phyloP scores from a whole-genome alignment of 2,797 vertebrate species.

The Pelobates cultripes region DNA sequence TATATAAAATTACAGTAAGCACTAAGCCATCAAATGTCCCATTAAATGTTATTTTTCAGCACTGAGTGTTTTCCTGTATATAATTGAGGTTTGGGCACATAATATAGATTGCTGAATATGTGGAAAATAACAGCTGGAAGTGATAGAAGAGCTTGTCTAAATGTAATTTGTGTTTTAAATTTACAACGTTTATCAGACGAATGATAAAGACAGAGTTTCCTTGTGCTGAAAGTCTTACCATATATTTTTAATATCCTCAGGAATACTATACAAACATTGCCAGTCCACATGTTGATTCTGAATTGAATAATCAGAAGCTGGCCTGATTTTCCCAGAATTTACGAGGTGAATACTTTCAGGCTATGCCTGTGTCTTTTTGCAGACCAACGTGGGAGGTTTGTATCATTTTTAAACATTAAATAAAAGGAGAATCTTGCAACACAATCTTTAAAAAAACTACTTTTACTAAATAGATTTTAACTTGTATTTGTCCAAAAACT shows the following conservation, averaged over 20 bases:
- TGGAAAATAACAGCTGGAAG: constrained; percentile 51
- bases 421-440: background rate
- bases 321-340: constrained; percentile 5
- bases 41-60: background rate
- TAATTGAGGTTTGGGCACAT: constrained; percentile 45
- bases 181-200: constrained; percentile 32
- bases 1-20: background rate
- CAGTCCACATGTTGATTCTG: constrained; percentile 20
- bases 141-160: constrained; percentile 42
- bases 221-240: constrained; percentile 24
- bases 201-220: constrained; percentile 15
- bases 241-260: constrained; percentile 24
- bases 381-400: background rate
- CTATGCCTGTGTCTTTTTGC: background rate
- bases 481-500: too few species aligned
- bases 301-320: background rate
- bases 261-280: constrained; percentile 16
- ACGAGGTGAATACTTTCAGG: background rate
- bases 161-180: constrained; percentile 18
- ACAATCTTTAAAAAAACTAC: too few species aligned
- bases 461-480: too few species aligned
- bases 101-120: constrained; percentile 49
- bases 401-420: background rate
- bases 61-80: constrained; percentile 26
- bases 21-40: background rate